Percentiles rank a stretch among this genome's conserved stretches.
Evolutionary conservation across 2,888 invertebrate genomes (phyloP).

Genomic region (Venusia cambrica): DNA sequence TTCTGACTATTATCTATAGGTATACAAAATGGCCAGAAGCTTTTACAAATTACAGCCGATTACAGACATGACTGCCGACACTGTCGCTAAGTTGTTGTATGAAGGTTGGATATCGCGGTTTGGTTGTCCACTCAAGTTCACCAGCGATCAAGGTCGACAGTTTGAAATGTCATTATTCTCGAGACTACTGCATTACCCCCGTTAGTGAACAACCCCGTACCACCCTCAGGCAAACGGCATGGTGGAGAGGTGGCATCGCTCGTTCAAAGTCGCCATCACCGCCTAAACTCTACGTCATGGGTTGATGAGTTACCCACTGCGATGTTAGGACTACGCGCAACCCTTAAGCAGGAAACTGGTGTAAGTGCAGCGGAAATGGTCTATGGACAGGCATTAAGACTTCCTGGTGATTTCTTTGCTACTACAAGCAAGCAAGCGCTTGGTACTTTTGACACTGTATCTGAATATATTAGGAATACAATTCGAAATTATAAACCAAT

Average conservation of each 20-base stretch:
- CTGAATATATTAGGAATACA: background rate
- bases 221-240: background rate
- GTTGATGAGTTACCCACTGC: background rate
- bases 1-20: slow-evolving; percentile 1
- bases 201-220: too few relatives aligned
- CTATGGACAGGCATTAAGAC: slow-evolving; percentile 28
- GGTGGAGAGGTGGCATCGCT: background rate
- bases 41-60: too few relatives aligned
- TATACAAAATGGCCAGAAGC: slow-evolving; percentile 5
- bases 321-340: background rate
- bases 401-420: background rate
- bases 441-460: background rate
- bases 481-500: background rate
- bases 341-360: slow-evolving; percentile 37
- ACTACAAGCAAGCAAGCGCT: background rate
- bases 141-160: background rate
- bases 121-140: slow-evolving; percentile 4
- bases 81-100: background rate
- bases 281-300: background rate
- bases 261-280: background rate
- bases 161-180: background rate
- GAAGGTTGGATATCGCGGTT: background rate
- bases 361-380: slow-evolving; percentile 25
- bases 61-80: background rate
- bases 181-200: background rate